Evolutionary conservation across 2,888 invertebrate species (phyloP).

Genomic region (Tromatobia lineatoria): DNA sequence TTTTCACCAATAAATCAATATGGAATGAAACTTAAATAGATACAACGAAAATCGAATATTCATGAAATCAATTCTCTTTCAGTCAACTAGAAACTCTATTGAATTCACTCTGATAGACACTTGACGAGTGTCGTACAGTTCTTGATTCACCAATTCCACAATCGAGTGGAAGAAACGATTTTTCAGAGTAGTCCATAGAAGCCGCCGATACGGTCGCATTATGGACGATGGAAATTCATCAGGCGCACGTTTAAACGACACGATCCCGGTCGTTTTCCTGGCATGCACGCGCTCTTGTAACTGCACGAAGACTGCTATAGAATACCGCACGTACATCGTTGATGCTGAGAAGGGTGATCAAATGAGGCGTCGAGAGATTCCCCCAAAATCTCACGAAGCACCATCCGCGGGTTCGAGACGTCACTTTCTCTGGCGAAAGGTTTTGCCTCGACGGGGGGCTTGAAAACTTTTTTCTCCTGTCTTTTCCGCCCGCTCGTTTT

Average conservation of each 20-base stretch:
- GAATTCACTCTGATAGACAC: slow-evolving; percentile 20
- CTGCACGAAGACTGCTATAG: background rate
- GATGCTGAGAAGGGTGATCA: slow-evolving; percentile 74
- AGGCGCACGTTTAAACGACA: slow-evolving; percentile 59
- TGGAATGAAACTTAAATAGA: background rate
- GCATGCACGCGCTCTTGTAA: slow-evolving; percentile 20
- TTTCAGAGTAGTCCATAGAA: slow-evolving; percentile 52
- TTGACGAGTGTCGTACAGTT: slow-evolving; percentile 20
- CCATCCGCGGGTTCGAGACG: slow-evolving; percentile 57
- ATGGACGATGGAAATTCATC: slow-evolving; percentile 62
- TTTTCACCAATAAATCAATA: background rate
- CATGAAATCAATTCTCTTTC: background rate
- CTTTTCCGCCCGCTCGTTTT: slow-evolving; percentile 56
- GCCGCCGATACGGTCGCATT: slow-evolving; percentile 47
- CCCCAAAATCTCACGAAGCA: slow-evolving; percentile 74
- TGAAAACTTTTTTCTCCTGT: slow-evolving; percentile 56
- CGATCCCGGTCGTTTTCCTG: slow-evolving; percentile 53
- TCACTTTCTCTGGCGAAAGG: slow-evolving; percentile 17
- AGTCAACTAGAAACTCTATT: background rate
- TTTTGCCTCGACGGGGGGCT: slow-evolving; percentile 59
- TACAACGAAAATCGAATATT: background rate
- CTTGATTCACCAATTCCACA: slow-evolving; percentile 52
- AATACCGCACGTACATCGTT: slow-evolving; percentile 6
- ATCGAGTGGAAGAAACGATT: slow-evolving; percentile 67
- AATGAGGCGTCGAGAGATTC: slow-evolving; percentile 82